Evolutionary conservation across 2,888 invertebrate genomes (phyloP).

Genomic region (Scaeva pyrastri): DNA sequence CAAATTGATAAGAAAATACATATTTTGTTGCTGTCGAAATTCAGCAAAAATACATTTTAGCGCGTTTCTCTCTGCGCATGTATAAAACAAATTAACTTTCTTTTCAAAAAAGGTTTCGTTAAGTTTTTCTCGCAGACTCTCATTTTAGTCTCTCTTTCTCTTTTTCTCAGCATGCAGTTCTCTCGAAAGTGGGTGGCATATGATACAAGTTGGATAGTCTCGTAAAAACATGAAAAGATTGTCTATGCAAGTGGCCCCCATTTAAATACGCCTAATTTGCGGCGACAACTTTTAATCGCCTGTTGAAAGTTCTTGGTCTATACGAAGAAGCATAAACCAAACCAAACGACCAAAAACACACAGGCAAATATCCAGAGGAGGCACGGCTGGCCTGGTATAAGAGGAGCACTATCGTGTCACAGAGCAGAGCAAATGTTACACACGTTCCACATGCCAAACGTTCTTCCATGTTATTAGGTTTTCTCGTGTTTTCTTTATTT

Average conservation of each 20-base stretch:
- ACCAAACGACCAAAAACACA: constrained; percentile 12
- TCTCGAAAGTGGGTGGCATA: background rate
- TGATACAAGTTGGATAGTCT: background rate
- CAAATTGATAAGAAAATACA: constrained; percentile 58
- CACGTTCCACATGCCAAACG: constrained; percentile 33
- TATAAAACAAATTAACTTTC: background rate
- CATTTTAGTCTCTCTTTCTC: constrained; percentile 1
- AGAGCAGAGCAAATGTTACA: constrained; percentile 13
- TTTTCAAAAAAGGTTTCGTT: constrained; percentile 40
- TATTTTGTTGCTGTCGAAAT: constrained; percentile 53
- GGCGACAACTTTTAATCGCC: constrained; percentile 74
- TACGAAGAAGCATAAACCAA: background rate
- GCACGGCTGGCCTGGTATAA: background rate
- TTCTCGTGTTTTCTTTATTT: constrained; percentile 30
- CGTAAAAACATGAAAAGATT: constrained; percentile 44
- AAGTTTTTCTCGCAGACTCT: constrained; percentile 28
- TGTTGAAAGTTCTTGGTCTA: constrained; percentile 67
- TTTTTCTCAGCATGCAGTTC: background rate
- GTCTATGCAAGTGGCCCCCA: constrained; percentile 55
- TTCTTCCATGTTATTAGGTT: constrained; percentile 39
- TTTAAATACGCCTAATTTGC: constrained; percentile 70
- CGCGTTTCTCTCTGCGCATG: constrained; percentile 60
- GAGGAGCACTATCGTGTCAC: background rate
- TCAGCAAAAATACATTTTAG: constrained; percentile 47
- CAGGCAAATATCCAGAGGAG: constrained; percentile 23